Evolutionary conservation across 1,140 invertebrate genomes (phyloP), one percentile per base, ranked within the genome.

Genomic region (Hormaphis cornu): DNA sequence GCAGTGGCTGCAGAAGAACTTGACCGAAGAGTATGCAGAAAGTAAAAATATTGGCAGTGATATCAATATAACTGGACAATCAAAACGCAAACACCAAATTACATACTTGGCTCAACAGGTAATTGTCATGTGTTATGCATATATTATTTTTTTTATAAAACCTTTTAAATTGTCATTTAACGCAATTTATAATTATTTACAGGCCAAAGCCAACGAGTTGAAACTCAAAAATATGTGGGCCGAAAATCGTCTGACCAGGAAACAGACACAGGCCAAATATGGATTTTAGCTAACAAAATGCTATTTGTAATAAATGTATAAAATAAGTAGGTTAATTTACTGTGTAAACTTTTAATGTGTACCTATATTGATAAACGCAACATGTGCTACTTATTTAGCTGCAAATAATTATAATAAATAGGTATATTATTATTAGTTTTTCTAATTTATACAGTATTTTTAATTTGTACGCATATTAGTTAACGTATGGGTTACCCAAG

Each of bases 211-310:
- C 48, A 90, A 94, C 80, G 93, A 97, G 79, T 79, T 92, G 71
- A 92, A 95, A 77, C 78, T 97, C 14, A 91, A 97, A 78, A 95
- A 94, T 77, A 88, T 93, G 78, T 97, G 94, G 94, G 87, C 93
- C 3, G 84, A 88, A 72, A 96, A 93, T 76, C 85, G 87, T 76
- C 83, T 89, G 78, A 88, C 87, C 10, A 87, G 88, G 72, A 83
- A 87, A 76, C 89, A 93, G 77, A 92, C 93, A 30, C 88, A 90
- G 77, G 87, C 87, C 35, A 93, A 93, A 83, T 93, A 93, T 82
- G 90, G 90, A 54, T 93, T 92, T 81, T 91, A 84, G 14, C 6
- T n/a, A 1, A 16, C 26, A 28, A 10, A 24, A 24, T 37, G 33
- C 20, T n/a, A n/a, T 40, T 40, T 24, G 20, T 40, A 24, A 40